These are phyloP conservation scores for Bos indicus DNA, from an alignment of 2,113 vertebrate species.

Conservation along the genomic window DNA sequence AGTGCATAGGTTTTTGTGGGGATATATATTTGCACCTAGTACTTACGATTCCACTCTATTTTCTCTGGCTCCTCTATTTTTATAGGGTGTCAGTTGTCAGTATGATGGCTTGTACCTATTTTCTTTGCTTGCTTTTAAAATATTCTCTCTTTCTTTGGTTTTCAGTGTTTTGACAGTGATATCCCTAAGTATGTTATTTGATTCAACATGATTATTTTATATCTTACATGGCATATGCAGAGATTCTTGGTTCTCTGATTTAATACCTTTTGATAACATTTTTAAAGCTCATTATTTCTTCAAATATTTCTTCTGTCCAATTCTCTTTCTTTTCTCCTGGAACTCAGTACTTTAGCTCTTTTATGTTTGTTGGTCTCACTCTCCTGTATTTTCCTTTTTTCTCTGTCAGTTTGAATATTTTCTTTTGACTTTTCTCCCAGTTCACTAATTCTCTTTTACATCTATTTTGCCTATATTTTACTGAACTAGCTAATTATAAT, in stretches of 20 bases:
- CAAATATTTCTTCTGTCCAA: background rate
- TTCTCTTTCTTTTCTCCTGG: background rate
- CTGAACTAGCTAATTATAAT: background rate
- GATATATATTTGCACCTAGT: background rate
- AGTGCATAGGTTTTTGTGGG: background rate
- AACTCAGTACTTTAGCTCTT: background rate
- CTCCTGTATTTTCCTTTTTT: background rate
- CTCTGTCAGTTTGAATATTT: background rate
- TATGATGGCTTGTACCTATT: background rate
- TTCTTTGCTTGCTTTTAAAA: background rate
- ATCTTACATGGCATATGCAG: background rate
- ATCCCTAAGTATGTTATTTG: background rate
- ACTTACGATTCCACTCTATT: background rate
- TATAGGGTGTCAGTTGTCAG: background rate
- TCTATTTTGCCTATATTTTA: background rate
- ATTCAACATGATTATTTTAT: background rate
- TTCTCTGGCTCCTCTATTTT: background rate
- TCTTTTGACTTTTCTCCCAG: background rate
- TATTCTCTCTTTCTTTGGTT: background rate
- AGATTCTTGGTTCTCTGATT: background rate
- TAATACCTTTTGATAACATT: background rate
- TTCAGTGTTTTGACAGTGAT: background rate
- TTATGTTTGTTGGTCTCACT: background rate
- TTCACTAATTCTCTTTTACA: background rate
- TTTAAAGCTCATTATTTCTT: background rate